phyloP scores from a whole-genome alignment of 2,888 invertebrate species.

The Plutella xylostella region DNA sequence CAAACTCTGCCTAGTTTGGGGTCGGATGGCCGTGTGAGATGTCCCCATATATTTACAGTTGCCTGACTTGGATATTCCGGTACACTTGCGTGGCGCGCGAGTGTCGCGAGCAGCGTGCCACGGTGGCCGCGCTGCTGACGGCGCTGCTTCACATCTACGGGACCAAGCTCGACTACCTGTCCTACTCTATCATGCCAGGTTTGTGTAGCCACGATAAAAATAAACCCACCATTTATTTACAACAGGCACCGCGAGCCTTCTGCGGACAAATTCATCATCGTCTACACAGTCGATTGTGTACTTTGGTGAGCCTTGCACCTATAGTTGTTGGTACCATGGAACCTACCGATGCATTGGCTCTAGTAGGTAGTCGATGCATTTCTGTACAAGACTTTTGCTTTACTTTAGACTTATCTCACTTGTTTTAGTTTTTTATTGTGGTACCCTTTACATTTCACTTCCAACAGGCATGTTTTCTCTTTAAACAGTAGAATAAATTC shows the following conservation, averaged over 20 bases:
- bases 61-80: conserved; percentile 50
- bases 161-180: too few species aligned
- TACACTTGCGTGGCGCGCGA: conserved; percentile 46
- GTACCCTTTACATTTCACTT: background rate
- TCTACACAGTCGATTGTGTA: too few species aligned
- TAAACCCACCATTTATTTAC: too few species aligned
- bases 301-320: background rate
- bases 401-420: background rate
- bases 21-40: too few species aligned
- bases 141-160: conserved; percentile 36
- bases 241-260: too few species aligned
- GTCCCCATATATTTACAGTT: conserved; percentile 26
- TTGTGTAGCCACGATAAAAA: too few species aligned
- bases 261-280: too few species aligned
- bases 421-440: background rate
- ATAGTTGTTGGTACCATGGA: too few species aligned
- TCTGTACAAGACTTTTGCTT: too few species aligned
- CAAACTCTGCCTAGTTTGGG: background rate
- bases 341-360: background rate
- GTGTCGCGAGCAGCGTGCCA: conserved; percentile 37
- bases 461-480: background rate
- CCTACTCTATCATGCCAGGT: too few species aligned
- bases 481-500: background rate
- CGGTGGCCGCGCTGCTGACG: conserved; percentile 33
- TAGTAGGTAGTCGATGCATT: too few species aligned